These are phyloP conservation scores for Microcebus murinus DNA, from an alignment of 2,113 vertebrate species.

Conservation along the genomic window DNA sequence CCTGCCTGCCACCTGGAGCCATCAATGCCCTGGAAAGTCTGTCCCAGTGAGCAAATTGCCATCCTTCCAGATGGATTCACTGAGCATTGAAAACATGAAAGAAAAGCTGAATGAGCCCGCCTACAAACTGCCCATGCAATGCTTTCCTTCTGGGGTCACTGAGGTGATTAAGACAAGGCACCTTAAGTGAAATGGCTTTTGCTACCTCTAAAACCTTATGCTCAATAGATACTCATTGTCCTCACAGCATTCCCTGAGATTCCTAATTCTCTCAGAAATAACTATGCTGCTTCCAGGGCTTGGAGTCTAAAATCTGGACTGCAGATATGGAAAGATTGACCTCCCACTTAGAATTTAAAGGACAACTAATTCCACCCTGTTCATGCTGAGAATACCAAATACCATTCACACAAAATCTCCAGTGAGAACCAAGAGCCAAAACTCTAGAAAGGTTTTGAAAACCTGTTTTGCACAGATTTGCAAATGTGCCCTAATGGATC, in stretches of 20 bases:
- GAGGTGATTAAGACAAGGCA: background rate
- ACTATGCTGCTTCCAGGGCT: background rate
- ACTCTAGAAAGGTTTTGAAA: constrained; percentile 17
- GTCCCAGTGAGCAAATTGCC: constrained; percentile 5
- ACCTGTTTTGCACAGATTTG: background rate
- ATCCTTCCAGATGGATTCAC: constrained; percentile 22
- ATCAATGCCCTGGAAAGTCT: constrained; percentile 33
- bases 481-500: background rate
- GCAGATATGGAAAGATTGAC: background rate
- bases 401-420: background rate
- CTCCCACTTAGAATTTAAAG: constrained; percentile 14
- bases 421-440: constrained; percentile 5
- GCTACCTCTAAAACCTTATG: background rate
- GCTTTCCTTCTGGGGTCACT: background rate
- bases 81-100: background rate
- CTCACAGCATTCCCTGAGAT: background rate
- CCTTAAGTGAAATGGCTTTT: constrained; percentile 8
- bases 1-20: constrained; percentile 1
- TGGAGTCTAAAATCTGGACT: background rate
- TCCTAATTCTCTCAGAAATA: constrained; percentile 27
- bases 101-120: background rate
- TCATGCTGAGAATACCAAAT: background rate
- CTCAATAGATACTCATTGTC: background rate
- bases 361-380: background rate
- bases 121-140: background rate